These are phyloP conservation scores for Coregonus sp. DNA, from an alignment of 2,797 vertebrate genomes.

Conservation along the genomic window DNA sequence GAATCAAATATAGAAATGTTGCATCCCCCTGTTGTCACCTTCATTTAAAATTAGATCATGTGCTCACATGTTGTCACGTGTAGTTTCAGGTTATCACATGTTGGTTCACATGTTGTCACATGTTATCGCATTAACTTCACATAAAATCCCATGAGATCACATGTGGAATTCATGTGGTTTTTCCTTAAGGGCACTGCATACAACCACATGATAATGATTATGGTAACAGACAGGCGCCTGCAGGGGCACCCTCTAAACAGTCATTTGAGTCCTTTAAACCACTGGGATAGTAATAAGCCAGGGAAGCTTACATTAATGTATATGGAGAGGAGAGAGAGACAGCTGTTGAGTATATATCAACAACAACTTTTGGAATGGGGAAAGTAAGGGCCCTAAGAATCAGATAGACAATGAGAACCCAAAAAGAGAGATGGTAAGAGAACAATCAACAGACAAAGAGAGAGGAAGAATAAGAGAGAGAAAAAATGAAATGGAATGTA, in stretches of 20 bases:
- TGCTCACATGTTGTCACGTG: too few species aligned
- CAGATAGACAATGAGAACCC: neutral
- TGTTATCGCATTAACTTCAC: too few species aligned
- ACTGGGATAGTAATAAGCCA: neutral
- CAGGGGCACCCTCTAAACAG: slow-evolving; percentile 16
- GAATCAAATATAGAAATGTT: too few species aligned
- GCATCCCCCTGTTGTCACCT: too few species aligned
- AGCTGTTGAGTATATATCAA: too few species aligned
- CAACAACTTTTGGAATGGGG: too few species aligned
- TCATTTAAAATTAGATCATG: too few species aligned
- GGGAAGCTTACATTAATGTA: slow-evolving; percentile 25
- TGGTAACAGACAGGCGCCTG: slow-evolving; percentile 9
- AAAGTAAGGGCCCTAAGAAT: neutral
- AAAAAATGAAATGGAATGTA: neutral
- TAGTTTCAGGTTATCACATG: too few species aligned
- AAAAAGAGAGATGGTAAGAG: neutral
- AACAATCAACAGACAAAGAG: neutral
- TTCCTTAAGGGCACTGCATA: neutral
- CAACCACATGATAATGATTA: neutral
- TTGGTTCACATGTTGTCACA: too few species aligned
- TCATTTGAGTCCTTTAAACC: slow-evolving; percentile 21
- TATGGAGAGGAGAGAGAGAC: too few species aligned
- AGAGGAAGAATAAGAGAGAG: neutral
- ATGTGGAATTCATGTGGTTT: too few species aligned
- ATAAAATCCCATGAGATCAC: too few species aligned